A percentile compares a stretch with the other conserved stretches of the same genome.
These are phyloP conservation scores for Armadillidium nasatum DNA, from an alignment of 1,140 invertebrate species.

Conservation along the genomic window DNA sequence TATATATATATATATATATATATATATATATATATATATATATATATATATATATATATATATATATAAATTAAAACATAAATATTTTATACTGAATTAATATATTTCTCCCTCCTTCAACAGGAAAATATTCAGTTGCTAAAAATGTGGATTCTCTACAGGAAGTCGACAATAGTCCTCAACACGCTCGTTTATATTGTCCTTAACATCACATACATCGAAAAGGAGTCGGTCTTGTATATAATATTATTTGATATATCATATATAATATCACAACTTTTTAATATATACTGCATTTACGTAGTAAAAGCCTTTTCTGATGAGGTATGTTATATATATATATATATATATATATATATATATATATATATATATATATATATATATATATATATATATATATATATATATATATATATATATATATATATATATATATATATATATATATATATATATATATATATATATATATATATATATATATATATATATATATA, in stretches of 20 bases:
- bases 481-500: too few species aligned
- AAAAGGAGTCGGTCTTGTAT: not conserved
- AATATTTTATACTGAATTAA: not conserved
- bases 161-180: not conserved
- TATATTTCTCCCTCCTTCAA: not conserved
- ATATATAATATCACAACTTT: not conserved
- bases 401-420: too few species aligned
- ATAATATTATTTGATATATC: not conserved
- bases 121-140: not conserved
- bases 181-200: not conserved
- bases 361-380: too few species aligned
- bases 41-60: too few species aligned
- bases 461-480: too few species aligned
- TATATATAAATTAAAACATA: too few species aligned
- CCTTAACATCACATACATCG: not conserved
- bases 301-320: not conserved
- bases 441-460: too few species aligned
- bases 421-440: too few species aligned
- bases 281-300: not conserved
- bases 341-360: too few species aligned
- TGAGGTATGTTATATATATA: too few species aligned
- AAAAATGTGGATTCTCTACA: not conserved
- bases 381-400: too few species aligned
- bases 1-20: slow-evolving; percentile 6
- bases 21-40: too few species aligned